Evolutionary conservation across 2,113 vertebrate species (phyloP).

Genomic region (Chaetops frenatus): DNA sequence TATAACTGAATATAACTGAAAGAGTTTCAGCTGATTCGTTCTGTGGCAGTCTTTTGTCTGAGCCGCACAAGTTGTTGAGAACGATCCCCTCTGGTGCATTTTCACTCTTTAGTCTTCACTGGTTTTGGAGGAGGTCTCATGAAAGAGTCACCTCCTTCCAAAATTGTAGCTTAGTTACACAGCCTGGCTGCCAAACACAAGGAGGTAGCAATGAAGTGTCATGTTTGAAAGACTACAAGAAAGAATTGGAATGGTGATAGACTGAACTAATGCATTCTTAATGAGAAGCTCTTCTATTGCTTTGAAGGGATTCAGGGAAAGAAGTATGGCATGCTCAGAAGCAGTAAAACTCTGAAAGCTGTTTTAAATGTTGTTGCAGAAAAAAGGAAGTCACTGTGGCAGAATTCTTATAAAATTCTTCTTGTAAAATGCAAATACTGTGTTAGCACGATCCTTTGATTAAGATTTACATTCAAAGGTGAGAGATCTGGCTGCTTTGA

Average conservation of each 20-base stretch:
- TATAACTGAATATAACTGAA: background rate
- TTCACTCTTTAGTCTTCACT: background rate
- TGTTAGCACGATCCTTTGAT: background rate
- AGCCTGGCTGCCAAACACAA: background rate
- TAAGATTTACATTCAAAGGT: background rate
- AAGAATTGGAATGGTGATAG: background rate
- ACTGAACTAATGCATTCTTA: background rate
- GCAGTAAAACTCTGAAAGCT: background rate
- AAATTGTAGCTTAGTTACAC: background rate
- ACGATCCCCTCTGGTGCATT: background rate
- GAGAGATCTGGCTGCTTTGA: background rate
- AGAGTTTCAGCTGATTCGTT: background rate
- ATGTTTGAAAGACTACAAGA: background rate
- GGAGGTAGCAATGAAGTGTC: background rate
- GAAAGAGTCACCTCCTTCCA: background rate
- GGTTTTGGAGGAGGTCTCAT: background rate
- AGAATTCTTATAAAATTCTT: background rate
- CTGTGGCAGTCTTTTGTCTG: background rate
- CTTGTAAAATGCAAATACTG: background rate
- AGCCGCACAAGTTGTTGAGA: background rate
- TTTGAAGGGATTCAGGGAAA: background rate
- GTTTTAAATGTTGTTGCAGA: background rate
- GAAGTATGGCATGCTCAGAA: background rate
- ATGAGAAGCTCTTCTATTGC: background rate
- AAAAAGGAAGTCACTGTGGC: background rate